phyloP scores from a whole-genome alignment of 2,113 vertebrate species.

The Nipponia nippon region DNA sequence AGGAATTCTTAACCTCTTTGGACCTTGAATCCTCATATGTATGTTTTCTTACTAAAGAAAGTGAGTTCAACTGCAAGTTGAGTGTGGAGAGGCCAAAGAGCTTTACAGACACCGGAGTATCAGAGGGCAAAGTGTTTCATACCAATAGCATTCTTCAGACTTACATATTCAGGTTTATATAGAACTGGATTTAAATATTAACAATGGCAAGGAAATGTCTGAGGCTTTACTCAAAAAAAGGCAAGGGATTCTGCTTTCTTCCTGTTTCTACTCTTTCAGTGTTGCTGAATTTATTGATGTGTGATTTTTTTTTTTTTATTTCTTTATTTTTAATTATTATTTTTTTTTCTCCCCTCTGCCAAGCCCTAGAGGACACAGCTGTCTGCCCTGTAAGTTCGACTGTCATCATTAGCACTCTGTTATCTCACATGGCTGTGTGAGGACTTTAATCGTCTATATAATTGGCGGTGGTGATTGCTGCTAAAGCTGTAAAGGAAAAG shows the following conservation, averaged over 20 bases:
- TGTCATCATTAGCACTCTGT: background rate
- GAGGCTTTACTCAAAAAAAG: background rate
- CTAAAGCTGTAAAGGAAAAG: slow-evolving; percentile 29
- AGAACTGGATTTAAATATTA: background rate
- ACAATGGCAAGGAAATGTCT: background rate
- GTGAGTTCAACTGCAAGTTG: background rate
- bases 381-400: background rate
- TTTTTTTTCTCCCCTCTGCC: accelerated
- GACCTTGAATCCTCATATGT: background rate
- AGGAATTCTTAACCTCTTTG: background rate
- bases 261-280: background rate
- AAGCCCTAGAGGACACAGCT: background rate
- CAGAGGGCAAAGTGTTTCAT: background rate
- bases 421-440: background rate
- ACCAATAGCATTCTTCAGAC: background rate
- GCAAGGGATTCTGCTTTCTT: background rate
- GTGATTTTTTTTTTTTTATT: background rate
- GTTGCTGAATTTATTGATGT: background rate
- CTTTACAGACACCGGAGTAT: background rate
- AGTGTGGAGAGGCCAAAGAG: background rate
- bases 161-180: background rate
- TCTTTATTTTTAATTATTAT: background rate
- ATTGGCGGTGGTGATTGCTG: background rate
- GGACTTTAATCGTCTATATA: slow-evolving; percentile 6
- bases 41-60: background rate